Percentiles rank a stretch among this genome's conserved stretches.
Conservation (phyloP, 2,888 invertebrate genomes). For the Eupithecia tripunctaria region DNA sequence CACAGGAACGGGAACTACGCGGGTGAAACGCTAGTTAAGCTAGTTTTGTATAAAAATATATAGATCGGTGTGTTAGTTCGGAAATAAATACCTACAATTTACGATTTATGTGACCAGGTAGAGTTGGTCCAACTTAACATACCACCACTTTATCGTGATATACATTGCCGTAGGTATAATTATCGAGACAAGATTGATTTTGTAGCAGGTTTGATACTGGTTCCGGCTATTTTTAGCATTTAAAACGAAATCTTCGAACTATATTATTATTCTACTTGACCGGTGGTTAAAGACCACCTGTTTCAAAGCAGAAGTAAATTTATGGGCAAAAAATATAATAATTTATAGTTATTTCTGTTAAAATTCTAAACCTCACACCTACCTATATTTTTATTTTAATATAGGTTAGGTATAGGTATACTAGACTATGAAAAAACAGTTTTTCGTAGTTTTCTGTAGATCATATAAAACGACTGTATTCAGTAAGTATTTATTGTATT, state of each 20-base stretch:
- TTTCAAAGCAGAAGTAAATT: not conserved
- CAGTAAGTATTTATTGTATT: no score
- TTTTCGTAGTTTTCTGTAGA: no score
- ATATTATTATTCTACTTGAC: not conserved
- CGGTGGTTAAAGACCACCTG: not conserved
- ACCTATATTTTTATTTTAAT: no score
- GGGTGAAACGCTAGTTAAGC: no score
- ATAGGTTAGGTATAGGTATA: not conserved
- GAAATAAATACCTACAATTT: not conserved
- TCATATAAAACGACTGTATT: no score
- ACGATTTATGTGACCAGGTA: slow-evolving; percentile 1
- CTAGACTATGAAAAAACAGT: not conserved
- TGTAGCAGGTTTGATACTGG: not conserved
- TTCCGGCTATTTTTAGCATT: not conserved
- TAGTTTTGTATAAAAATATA: not conserved
- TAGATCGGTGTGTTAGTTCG: not conserved
- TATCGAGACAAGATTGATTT: not conserved
- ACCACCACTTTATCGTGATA: not conserved
- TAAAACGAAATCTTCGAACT: not conserved
- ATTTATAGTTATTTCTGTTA: not conserved
- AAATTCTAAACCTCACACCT: not conserved
- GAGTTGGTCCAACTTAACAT: not conserved
- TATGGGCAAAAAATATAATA: not conserved
- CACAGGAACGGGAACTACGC: no score
- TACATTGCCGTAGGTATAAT: not conserved